Percentiles rank a stretch among this genome's conserved stretches.
phyloP scores from a whole-genome alignment of 2,797 vertebrate species.

The Enteromius trimaculatus region DNA sequence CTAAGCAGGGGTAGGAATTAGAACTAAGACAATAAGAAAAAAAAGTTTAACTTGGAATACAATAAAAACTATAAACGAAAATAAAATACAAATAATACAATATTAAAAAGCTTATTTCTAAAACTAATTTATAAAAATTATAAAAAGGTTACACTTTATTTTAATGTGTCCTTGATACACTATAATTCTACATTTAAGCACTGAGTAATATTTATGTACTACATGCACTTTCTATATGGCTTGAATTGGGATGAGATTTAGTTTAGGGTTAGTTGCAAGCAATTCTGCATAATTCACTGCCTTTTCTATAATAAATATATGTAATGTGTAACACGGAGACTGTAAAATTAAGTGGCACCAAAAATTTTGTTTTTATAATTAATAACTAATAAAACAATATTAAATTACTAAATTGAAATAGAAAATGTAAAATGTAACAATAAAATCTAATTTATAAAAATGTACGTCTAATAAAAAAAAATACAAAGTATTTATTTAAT shows the following conservation, averaged over 20 bases:
- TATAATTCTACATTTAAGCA: neutral
- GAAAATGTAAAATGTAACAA: neutral
- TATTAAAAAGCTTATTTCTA: neutral
- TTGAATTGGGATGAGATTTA: neutral
- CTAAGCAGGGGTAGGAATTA: neutral
- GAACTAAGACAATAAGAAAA: neutral
- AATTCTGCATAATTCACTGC: neutral
- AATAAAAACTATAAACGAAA: neutral
- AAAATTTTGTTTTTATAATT: neutral
- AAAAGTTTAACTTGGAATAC: neutral
- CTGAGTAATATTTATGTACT: neutral
- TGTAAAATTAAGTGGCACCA: neutral
- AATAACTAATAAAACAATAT: too few species aligned
- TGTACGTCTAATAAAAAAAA: neutral
- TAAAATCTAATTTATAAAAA: neutral
- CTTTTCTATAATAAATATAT: neutral
- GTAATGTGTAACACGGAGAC: neutral
- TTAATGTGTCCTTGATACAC: neutral
- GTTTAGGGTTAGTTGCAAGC: neutral
- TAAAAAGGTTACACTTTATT: neutral
- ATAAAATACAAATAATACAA: neutral
- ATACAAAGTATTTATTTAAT: too few species aligned
- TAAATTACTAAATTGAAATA: neutral
- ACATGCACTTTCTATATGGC: neutral
- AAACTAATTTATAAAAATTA: neutral